Percentiles rank a stretch among this genome's conserved stretches.
Conservation (phyloP, 2,888 invertebrate species). For the Lasioglossum vierecki region DNA sequence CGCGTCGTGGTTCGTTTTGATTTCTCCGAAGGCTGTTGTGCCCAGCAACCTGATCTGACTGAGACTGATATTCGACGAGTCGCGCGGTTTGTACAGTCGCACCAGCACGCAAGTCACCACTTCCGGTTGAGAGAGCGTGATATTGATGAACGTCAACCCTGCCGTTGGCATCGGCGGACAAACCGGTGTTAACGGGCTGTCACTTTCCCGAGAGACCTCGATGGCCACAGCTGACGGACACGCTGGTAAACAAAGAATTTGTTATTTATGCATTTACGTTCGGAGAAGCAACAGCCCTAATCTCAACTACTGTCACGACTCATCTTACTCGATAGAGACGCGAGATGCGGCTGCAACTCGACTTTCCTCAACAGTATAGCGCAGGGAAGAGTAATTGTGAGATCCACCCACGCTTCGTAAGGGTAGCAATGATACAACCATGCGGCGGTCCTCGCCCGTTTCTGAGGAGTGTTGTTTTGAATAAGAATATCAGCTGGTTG, state of each 20-base stretch:
- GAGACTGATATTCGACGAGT: constrained; percentile 95
- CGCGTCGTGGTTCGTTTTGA: constrained; percentile 82
- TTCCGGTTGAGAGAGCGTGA: constrained; percentile 92
- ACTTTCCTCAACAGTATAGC: constrained; percentile 95
- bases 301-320: too few species aligned
- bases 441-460: constrained; percentile 94
- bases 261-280: not conserved
- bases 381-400: constrained; percentile 94
- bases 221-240: constrained; percentile 95
- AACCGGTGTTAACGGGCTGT: constrained; percentile 91
- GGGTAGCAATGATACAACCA: constrained; percentile 98
- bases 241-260: constrained; percentile 84
- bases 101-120: constrained; percentile 93
- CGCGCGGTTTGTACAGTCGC: constrained; percentile 92
- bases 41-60: constrained; percentile 94
- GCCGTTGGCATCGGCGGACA: constrained; percentile 94
- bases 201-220: constrained; percentile 93
- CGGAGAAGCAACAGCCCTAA: too few species aligned
- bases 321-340: constrained; percentile 90
- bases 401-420: constrained; percentile 94
- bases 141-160: constrained; percentile 93
- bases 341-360: constrained; percentile 93
- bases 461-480: constrained; percentile 91
- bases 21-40: constrained; percentile 91
- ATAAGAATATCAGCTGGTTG: constrained; percentile 96